Conservation (phyloP, 2,113 vertebrate species). For the Microcebus tavaratra region DNA sequence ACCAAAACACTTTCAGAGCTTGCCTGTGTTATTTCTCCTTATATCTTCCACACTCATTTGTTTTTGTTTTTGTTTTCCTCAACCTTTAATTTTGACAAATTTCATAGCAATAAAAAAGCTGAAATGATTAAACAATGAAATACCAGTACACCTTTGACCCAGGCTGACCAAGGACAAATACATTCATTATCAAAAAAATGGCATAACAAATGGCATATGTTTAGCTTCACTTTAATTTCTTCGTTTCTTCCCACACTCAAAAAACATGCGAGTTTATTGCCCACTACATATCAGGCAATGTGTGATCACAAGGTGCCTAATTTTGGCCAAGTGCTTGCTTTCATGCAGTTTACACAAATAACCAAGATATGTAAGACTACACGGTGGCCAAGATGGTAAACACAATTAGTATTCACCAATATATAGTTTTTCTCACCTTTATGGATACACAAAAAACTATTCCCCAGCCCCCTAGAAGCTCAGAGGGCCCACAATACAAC, state of each 20-base stretch:
- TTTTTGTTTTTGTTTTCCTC: no score
- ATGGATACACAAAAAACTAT: neutral
- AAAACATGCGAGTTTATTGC: neutral
- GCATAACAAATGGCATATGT: neutral
- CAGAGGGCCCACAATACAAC: neutral
- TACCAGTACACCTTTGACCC: neutral
- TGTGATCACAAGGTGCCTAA: neutral
- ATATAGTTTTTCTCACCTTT: neutral
- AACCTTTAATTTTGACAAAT: neutral
- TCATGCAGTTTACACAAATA: neutral
- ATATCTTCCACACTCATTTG: neutral
- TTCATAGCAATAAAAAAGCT: neutral
- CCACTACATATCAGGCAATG: no score
- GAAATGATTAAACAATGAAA: neutral
- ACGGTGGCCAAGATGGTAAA: neutral
- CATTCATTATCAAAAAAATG: neutral
- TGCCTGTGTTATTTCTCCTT: neutral
- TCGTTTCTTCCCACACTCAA: neutral
- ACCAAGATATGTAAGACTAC: neutral
- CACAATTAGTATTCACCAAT: neutral
- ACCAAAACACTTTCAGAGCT: rapidly evolving
- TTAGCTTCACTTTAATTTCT: neutral
- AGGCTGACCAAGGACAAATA: neutral
- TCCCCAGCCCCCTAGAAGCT: neutral
- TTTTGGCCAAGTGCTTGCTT: neutral